Evolutionary conservation across 2,888 invertebrate species (phyloP).

Genomic region (Lymantria monacha): DNA sequence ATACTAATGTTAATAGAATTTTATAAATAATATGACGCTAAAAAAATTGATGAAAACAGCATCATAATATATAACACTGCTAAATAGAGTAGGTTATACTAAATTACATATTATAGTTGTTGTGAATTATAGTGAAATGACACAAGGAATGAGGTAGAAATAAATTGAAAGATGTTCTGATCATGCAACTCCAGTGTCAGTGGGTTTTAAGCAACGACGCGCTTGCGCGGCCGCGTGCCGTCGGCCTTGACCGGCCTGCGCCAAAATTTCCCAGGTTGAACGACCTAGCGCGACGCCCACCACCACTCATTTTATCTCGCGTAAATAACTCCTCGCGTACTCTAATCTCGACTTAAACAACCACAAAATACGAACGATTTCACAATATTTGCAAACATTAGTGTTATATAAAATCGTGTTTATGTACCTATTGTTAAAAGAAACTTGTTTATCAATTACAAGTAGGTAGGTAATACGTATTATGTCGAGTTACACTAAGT

Average conservation of each 20-base stretch:
- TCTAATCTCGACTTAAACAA: slow-evolving; percentile 44
- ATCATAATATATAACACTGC: too few species aligned
- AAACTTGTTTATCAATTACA: slow-evolving; percentile 76
- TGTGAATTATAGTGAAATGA: too few species aligned
- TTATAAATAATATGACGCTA: too few species aligned
- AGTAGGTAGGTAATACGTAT: slow-evolving; percentile 45
- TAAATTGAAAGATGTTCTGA: background rate
- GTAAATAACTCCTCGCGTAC: slow-evolving; percentile 53
- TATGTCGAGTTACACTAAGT: slow-evolving; percentile 44
- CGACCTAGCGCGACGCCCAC: slow-evolving; percentile 73
- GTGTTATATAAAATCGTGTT: slow-evolving; percentile 72
- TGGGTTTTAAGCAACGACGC: slow-evolving; percentile 36
- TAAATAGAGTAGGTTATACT: too few species aligned
- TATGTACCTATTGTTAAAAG: slow-evolving; percentile 70
- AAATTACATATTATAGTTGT: too few species aligned
- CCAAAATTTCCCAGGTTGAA: slow-evolving; percentile 80
- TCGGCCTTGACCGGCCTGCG: slow-evolving; percentile 82
- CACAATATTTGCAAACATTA: slow-evolving; percentile 21
- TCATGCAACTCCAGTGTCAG: slow-evolving; percentile 18
- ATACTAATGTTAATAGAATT: too few species aligned
- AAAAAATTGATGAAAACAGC: too few species aligned
- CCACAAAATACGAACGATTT: slow-evolving; percentile 30
- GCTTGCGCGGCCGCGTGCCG: slow-evolving; percentile 55
- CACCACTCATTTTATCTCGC: slow-evolving; percentile 74
- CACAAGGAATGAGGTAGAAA: background rate